Evolutionary conservation across 2,888 invertebrate species (phyloP).

Genomic region (Odiellus spinosus): DNA sequence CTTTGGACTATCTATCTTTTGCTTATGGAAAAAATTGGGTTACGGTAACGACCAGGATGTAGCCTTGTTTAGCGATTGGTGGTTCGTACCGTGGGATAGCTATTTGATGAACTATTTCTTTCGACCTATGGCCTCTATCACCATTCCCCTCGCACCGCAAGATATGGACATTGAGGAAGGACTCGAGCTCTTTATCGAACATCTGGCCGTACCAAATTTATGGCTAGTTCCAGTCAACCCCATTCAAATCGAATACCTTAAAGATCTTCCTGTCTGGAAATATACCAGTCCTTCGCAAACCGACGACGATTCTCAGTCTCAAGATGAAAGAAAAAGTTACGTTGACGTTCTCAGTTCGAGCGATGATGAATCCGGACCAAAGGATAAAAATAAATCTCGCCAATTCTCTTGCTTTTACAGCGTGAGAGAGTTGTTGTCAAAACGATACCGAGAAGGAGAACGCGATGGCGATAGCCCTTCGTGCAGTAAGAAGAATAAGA

Average conservation of each 20-base stretch:
- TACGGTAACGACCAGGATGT: constrained; percentile 5
- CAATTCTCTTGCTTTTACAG: no score
- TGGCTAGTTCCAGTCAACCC: constrained; percentile 33
- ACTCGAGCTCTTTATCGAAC: constrained; percentile 31
- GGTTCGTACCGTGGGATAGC: constrained; percentile 29
- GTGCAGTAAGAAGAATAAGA: no score
- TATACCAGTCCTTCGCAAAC: constrained; percentile 23
- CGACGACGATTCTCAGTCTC: constrained; percentile 5
- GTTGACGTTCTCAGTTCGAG: constrained; percentile 8
- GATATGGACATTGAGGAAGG: constrained; percentile 29
- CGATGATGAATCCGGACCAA: constrained; percentile 12
- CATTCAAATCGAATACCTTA: constrained; percentile 31
- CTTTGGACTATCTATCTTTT: constrained; percentile 20
- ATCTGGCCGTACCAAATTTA: constrained; percentile 32
- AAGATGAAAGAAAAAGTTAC: not conserved
- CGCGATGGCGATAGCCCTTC: not conserved
- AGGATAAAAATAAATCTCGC: not conserved
- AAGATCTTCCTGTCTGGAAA: constrained; percentile 34
- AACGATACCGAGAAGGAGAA: not conserved
- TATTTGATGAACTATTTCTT: constrained; percentile 26
- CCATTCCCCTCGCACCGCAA: constrained; percentile 22
- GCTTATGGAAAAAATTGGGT: constrained; percentile 11
- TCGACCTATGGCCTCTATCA: constrained; percentile 25
- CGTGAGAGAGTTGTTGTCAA: not conserved
- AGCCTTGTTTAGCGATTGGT: constrained; percentile 25